Conservation (phyloP, 2,113 vertebrate genomes). For the Charina bottae region DNA sequence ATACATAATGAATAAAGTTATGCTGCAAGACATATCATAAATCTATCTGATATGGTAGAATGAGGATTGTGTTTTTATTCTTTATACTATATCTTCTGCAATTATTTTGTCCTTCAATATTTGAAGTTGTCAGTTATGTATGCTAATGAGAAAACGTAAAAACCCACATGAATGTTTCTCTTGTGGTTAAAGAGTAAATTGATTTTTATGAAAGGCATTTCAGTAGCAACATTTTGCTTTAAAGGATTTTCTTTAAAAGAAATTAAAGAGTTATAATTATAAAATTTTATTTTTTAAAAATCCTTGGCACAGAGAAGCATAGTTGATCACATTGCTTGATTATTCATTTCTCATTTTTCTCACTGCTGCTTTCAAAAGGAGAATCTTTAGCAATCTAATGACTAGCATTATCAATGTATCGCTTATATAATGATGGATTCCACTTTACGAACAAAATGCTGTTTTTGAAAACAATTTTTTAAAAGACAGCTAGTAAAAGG, state of each 20-base stretch:
- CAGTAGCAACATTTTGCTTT: neutral
- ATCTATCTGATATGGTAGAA: constrained; percentile 13
- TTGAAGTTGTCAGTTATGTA: constrained; percentile 17
- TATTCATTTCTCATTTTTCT: constrained; percentile 23
- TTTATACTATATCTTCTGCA: constrained; percentile 4
- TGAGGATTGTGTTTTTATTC: neutral
- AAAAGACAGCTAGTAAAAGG: too few species aligned
- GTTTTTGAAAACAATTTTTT: neutral
- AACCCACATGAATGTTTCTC: neutral
- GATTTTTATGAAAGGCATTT: constrained; percentile 18
- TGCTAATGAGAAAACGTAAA: constrained; percentile 15
- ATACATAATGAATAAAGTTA: neutral
- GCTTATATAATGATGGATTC: neutral
- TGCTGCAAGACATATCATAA: neutral
- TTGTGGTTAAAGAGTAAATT: neutral
- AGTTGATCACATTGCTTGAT: constrained; percentile 7
- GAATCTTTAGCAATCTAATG: neutral
- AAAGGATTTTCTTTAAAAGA: neutral
- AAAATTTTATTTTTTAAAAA: neutral
- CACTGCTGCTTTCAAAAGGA: constrained; percentile 12
- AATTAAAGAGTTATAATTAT: constrained; percentile 6
- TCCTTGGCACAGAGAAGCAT: neutral
- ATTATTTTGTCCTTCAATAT: constrained; percentile 10
- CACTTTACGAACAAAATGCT: constrained; percentile 15
- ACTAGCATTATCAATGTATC: neutral